Conservation (phyloP, 2,113 vertebrate species). For the Ranitomeya imitator region DNA sequence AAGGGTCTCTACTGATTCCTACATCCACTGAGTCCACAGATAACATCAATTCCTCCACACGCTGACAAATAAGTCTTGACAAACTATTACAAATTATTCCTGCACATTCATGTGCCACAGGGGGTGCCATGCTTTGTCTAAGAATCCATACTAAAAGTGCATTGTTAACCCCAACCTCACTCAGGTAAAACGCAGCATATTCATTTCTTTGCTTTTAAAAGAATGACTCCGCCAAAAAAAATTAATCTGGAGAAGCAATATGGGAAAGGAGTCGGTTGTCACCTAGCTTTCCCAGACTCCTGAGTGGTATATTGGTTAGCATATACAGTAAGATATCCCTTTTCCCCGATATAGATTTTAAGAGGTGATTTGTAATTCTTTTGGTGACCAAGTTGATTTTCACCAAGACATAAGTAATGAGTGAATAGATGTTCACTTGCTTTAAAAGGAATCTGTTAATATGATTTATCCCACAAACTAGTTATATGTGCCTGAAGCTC, state of each 20-base stretch:
- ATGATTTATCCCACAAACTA: too few species aligned
- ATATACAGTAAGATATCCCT: background rate
- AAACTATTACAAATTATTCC: constrained; percentile 15
- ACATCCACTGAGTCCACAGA: background rate
- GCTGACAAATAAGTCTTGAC: constrained; percentile 1
- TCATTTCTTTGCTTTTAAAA: background rate
- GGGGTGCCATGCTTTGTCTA: background rate
- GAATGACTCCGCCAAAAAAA: too few species aligned
- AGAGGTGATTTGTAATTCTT: background rate
- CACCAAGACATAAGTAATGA: background rate
- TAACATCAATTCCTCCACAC: background rate
- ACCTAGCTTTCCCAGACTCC: too few species aligned
- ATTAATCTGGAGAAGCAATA: too few species aligned
- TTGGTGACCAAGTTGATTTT: background rate
- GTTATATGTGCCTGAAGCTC: too few species aligned
- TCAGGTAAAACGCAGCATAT: background rate
- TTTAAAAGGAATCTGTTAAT: too few species aligned
- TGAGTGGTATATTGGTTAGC: background rate
- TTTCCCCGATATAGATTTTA: background rate
- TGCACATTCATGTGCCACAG: background rate
- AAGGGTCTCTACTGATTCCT: background rate
- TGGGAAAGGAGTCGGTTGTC: too few species aligned
- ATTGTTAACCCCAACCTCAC: background rate
- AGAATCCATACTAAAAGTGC: background rate
- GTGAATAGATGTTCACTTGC: background rate